Conservation (phyloP, 1,140 invertebrate genomes). For the Branchinecta lynchi region DNA sequence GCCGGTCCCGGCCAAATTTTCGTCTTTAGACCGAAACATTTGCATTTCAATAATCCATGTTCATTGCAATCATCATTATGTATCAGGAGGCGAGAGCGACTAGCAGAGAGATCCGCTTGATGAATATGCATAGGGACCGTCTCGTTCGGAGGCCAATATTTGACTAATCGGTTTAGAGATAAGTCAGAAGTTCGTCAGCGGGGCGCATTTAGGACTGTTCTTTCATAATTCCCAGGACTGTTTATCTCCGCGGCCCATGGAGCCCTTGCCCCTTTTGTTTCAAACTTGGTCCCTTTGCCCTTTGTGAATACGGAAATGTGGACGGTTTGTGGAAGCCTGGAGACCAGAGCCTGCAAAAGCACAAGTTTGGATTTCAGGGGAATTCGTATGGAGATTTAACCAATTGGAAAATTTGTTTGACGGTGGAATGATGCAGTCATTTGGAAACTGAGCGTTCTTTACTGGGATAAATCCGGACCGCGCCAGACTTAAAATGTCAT, state of each 20-base stretch:
- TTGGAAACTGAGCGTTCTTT: background rate
- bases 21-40: conserved; percentile 3
- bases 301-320: conserved; percentile 9
- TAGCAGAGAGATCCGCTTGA: background rate
- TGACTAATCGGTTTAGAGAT: conserved; percentile 11
- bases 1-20: background rate
- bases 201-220: background rate
- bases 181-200: background rate
- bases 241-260: conserved; percentile 6
- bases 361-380: conserved; percentile 2
- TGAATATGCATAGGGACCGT: conserved; percentile 3
- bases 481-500: too few relatives aligned
- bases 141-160: background rate
- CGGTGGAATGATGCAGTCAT: background rate
- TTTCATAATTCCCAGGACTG: conserved; percentile 9
- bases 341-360: background rate
- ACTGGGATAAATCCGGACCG: too few relatives aligned
- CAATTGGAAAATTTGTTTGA: background rate
- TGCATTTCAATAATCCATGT: conserved; percentile 11
- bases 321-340: background rate
- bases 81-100: conserved; percentile 3
- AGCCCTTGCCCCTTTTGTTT: background rate
- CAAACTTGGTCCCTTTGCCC: conserved; percentile 7
- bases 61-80: conserved; percentile 9
- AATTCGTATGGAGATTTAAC: conserved; percentile 1